These are phyloP conservation scores for Stenoptilia bipunctidactyla DNA, from an alignment of 2,888 invertebrate genomes.

Conservation along the genomic window DNA sequence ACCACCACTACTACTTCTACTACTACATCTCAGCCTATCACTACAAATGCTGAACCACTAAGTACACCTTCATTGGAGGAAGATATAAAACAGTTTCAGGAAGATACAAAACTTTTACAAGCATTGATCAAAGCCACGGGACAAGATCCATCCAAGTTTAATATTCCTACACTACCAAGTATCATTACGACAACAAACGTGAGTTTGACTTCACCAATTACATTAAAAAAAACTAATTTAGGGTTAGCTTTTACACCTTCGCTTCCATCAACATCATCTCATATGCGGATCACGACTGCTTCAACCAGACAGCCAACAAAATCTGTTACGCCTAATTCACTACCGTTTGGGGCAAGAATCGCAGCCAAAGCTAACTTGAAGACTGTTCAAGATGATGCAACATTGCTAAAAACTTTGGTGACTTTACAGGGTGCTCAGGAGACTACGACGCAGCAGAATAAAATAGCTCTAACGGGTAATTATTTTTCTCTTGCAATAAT, in stretches of 20 bases:
- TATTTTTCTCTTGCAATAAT: too few species aligned
- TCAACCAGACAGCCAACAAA: constrained; percentile 21
- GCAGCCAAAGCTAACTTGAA: constrained; percentile 47
- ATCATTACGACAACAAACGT: constrained; percentile 33
- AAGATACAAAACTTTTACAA: constrained; percentile 59
- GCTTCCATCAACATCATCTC: constrained; percentile 6
- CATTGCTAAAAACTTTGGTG: constrained; percentile 60
- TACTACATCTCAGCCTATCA: constrained; percentile 34
- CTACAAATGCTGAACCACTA: constrained; percentile 31
- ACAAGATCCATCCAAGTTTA: constrained; percentile 57
- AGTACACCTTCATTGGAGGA: constrained; percentile 49
- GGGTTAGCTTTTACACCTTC: neutral
- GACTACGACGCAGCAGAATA: constrained; percentile 48
- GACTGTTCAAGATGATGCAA: constrained; percentile 50
- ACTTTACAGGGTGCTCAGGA: constrained; percentile 58
- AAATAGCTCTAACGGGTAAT: constrained; percentile 54
- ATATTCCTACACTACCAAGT: constrained; percentile 47
- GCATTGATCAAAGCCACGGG: constrained; percentile 58
- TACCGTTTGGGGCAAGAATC: constrained; percentile 49
- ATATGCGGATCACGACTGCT: constrained; percentile 19
- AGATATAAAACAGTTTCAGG: constrained; percentile 60
- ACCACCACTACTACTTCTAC: constrained; percentile 32
- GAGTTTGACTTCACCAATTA: constrained; percentile 25
- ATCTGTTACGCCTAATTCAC: constrained; percentile 25
- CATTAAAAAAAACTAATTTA: neutral